phyloP scores from a whole-genome alignment of 1,140 invertebrate species.

The Psix sp. region DNA sequence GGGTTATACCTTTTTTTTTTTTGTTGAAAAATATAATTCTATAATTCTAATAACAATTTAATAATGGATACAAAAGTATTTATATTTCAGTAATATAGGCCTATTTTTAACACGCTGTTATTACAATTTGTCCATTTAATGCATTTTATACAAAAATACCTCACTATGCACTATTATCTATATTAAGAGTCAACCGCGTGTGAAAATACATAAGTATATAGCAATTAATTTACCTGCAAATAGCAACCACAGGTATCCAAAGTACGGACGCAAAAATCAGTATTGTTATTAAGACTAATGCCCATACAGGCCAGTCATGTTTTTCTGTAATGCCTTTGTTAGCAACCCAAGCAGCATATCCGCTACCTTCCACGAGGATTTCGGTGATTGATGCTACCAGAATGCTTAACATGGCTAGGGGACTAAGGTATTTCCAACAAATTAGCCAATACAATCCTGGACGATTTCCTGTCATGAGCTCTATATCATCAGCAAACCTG shows the following conservation, averaged over 20 bases:
- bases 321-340: conserved; percentile 83
- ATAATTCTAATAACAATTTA: too few species aligned
- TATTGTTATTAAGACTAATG: conserved; percentile 85
- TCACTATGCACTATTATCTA: too few species aligned
- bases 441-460: conserved; percentile 93
- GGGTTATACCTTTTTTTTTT: too few species aligned
- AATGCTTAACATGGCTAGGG: conserved; percentile 92
- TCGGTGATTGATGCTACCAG: conserved; percentile 90
- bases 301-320: conserved; percentile 88
- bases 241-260: conserved; percentile 91
- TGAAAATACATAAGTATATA: too few species aligned
- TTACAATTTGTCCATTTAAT: too few species aligned
- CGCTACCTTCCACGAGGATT: conserved; percentile 87
- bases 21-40: too few species aligned
- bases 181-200: too few species aligned
- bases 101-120: too few species aligned
- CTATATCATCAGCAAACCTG: conserved; percentile 94
- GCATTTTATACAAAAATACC: too few species aligned
- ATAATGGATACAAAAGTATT: too few species aligned
- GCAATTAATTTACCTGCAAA: conserved; percentile 85
- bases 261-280: conserved; percentile 88
- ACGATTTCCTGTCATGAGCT: conserved; percentile 93
- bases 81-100: too few species aligned
- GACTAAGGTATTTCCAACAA: conserved; percentile 96
- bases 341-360: conserved; percentile 90